Conservation (phyloP, 2,888 invertebrate species). For the Hofmannophila pseudospretella region DNA sequence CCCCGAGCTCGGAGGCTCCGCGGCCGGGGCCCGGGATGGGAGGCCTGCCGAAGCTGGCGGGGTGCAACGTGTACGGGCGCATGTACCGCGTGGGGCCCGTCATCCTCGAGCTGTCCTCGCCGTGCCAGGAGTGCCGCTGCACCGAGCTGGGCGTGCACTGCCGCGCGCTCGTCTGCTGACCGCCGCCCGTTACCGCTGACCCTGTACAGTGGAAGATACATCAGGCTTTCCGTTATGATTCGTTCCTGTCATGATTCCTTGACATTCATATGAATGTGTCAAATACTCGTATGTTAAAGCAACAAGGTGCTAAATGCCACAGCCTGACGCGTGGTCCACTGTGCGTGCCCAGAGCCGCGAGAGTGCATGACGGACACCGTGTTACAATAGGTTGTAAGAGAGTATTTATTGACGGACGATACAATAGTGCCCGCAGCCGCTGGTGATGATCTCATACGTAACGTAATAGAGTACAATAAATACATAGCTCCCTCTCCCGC, state of each 20-base stretch:
- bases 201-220: no score
- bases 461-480: slow-evolving; percentile 8
- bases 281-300: no score
- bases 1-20: background rate
- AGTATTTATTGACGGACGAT: slow-evolving; percentile 27
- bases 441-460: slow-evolving; percentile 49
- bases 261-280: no score
- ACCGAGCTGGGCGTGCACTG: slow-evolving; percentile 93
- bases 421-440: slow-evolving; percentile 32
- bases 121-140: slow-evolving; percentile 91
- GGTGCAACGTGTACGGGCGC: slow-evolving; percentile 93
- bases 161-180: slow-evolving; percentile 60
- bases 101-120: slow-evolving; percentile 88
- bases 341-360: background rate
- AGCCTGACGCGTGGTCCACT: no score
- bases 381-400: no score
- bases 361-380: slow-evolving; percentile 1
- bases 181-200: background rate
- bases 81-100: slow-evolving; percentile 91
- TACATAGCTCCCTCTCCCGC: background rate
- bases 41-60: slow-evolving; percentile 85
- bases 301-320: no score
- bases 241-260: no score
- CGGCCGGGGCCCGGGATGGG: slow-evolving; percentile 32
- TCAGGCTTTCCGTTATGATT: no score